These are phyloP conservation scores for Morus bassanus DNA, from an alignment of 2,797 vertebrate species.

Conservation along the genomic window DNA sequence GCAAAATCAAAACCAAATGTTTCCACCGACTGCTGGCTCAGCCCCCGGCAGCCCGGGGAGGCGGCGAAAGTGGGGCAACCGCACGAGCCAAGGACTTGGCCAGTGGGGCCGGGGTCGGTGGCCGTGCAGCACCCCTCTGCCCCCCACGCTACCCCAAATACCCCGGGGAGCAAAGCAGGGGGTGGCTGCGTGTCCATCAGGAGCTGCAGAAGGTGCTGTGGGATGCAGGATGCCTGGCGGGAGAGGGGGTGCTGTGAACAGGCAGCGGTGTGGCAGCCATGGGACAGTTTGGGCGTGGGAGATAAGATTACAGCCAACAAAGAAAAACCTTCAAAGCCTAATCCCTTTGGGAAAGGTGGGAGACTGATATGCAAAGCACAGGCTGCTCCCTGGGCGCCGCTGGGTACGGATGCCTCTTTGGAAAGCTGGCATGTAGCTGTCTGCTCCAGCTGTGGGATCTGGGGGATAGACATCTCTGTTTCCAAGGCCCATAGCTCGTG, in stretches of 20 bases:
- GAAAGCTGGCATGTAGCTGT: neutral
- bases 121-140: neutral
- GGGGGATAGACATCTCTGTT: neutral
- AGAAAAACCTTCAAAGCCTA: neutral
- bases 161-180: fast-evolving
- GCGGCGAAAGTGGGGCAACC: fast-evolving
- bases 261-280: neutral
- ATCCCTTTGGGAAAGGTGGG: neutral
- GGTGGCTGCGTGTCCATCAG: fast-evolving
- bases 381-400: fast-evolving
- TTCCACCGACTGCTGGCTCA: neutral
- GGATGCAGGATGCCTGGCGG: neutral
- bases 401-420: neutral
- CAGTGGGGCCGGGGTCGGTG: neutral
- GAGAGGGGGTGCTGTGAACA: neutral
- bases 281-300: neutral
- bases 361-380: neutral
- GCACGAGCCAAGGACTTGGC: neutral
- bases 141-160: neutral
- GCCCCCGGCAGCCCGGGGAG: neutral
- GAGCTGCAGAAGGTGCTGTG: neutral
- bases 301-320: neutral
- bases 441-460: neutral
- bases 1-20: constrained; percentile 44
- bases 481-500: neutral